A percentile compares a stretch with the other conserved stretches of the same genome.
Evolutionary conservation across 1,140 invertebrate genomes (phyloP).

Genomic region (Euwallacea fornicatus): DNA sequence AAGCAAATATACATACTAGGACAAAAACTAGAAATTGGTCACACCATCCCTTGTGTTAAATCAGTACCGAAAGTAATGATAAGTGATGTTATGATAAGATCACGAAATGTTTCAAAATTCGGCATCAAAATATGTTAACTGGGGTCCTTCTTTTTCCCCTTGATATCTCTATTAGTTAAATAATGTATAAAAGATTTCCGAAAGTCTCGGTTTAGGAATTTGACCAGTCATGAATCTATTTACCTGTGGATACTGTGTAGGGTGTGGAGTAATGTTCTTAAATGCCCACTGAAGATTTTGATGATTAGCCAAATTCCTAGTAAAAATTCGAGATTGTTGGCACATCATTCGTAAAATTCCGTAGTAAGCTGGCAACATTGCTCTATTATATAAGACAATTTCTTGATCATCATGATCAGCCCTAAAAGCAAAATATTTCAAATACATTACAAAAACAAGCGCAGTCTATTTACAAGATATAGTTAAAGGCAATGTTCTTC

Average conservation of each 20-base stretch:
- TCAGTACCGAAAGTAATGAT: too few relatives aligned
- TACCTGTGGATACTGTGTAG: constrained; percentile 84
- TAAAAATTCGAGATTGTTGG: constrained; percentile 81
- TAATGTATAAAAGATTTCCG: too few relatives aligned
- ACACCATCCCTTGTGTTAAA: too few relatives aligned
- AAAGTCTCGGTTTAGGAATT: too few relatives aligned
- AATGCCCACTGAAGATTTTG: constrained; percentile 97
- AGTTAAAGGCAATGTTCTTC: constrained; percentile 96
- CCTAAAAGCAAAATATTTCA: constrained; percentile 54
- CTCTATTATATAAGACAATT: constrained; percentile 88
- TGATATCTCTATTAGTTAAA: too few relatives aligned
- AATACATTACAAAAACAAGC: not conserved
- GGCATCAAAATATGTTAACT: too few relatives aligned
- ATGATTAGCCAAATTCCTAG: constrained; percentile 82
- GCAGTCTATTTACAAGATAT: constrained; percentile 81
- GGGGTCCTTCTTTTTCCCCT: too few relatives aligned
- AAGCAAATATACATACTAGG: too few relatives aligned
- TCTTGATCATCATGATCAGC: constrained; percentile 95
- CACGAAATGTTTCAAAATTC: too few relatives aligned
- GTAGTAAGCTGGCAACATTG: constrained; percentile 94
- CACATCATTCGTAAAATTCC: constrained; percentile 87
- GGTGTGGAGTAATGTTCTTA: constrained; percentile 92
- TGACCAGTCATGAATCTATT: too few relatives aligned
- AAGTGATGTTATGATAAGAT: too few relatives aligned
- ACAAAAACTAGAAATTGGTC: too few relatives aligned